Evolutionary conservation across 2,888 invertebrate genomes (phyloP), one percentile per base, ranked within the genome.

Genomic region (Syrista parreyssii): DNA sequence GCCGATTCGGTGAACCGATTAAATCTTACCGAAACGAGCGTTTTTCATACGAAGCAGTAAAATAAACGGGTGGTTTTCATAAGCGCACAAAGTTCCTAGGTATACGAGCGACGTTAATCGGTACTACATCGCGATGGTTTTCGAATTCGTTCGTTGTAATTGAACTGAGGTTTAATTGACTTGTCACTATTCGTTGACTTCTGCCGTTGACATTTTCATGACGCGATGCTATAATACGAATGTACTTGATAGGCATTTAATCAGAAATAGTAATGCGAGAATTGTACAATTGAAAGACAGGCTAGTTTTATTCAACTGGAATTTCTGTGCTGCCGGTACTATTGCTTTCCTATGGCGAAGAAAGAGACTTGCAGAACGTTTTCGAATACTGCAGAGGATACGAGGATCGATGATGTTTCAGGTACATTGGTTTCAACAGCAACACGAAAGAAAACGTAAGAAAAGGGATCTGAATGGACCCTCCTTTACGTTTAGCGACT

Each of bases 401-500:
- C 31, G 71, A 71, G 71, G 30, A 33, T 15, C 74, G 74, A 35
- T 35, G 68, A 86, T 82, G 76, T 91, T 89, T 72, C 91, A 97
- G 97, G 96, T 97, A 40, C 94, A 94, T 89, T 99, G 99, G 99
- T 96, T 97, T 87, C 97, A 98, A 91, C 99, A 99, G 90, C 99
- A 99, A 92, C 95, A 96, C 84, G 97, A 97, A 89, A 96, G 95
- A 92, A 94, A 94, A 79, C 94, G 99, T 81, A 95, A 94, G 84
- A 99, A 99, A 93, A 94, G 99, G 73, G 98, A 98, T 92, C 96
- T 95, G 89, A 93, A 93, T 75, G 92, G 92, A 88, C 92, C 94
- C 80, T 89, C 93, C 73, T 94, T 92, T 84, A 91, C 89, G 78
- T 87, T 87, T 78, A 84, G 89, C 77, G 91, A 91, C 79, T 91